These are phyloP conservation scores for Rhea pennata DNA, from an alignment of 2,113 vertebrate genomes.

Conservation along the genomic window DNA sequence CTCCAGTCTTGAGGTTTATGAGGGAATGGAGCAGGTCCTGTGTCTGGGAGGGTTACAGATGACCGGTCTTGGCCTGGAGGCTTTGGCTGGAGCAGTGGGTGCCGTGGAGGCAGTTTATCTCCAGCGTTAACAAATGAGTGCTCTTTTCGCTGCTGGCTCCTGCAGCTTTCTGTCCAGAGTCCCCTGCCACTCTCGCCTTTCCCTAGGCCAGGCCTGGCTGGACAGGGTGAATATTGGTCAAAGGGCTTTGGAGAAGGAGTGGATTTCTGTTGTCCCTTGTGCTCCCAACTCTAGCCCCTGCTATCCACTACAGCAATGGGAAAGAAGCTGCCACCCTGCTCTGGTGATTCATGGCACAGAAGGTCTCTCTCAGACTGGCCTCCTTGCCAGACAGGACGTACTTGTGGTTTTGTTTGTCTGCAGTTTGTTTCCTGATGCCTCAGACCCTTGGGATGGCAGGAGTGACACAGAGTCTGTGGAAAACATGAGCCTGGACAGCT, in stretches of 20 bases:
- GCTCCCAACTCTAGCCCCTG: not conserved
- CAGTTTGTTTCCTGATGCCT: conserved; percentile 72
- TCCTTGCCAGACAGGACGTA: conserved; percentile 32
- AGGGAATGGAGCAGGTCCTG: not conserved
- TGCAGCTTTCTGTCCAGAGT: not conserved
- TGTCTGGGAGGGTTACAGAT: no score
- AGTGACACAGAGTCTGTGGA: conserved; percentile 86
- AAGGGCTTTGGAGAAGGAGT: not conserved
- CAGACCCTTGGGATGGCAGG: conserved; percentile 68
- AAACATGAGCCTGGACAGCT: conserved; percentile 81
- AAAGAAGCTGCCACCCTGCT: not conserved
- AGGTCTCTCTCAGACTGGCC: not conserved
- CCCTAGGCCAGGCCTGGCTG: not conserved
- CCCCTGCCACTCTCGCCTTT: not conserved
- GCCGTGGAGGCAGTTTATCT: not conserved
- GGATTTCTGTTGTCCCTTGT: rapidly evolving
- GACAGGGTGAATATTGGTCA: not conserved
- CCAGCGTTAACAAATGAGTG: not conserved
- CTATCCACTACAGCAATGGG: not conserved
- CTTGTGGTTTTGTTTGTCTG: conserved; percentile 66
- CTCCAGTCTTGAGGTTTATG: not conserved
- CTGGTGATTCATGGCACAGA: rapidly evolving
- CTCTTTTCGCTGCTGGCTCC: not conserved
- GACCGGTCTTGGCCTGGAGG: no score
- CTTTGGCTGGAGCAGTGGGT: not conserved